Evolutionary conservation across 2,113 vertebrate genomes (phyloP).

Genomic region (Colius striatus): DNA sequence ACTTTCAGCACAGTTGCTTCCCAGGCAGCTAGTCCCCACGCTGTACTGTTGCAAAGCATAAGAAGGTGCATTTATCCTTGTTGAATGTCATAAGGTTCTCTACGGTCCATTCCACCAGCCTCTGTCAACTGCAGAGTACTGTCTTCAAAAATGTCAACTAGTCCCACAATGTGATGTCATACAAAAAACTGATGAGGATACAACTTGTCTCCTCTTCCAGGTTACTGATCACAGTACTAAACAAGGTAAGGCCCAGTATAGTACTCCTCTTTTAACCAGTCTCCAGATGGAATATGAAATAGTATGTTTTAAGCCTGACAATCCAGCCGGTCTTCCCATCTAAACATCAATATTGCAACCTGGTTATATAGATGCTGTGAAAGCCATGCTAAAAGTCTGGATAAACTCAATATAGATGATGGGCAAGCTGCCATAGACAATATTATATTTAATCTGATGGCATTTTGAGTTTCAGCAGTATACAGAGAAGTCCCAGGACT

Average conservation of each 20-base stretch:
- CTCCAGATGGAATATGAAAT: not conserved
- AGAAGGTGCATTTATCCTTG: not conserved
- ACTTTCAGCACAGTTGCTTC: not conserved
- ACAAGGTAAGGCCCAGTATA: not conserved
- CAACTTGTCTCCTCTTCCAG: not conserved
- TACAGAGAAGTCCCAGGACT: not conserved
- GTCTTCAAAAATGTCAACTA: fast-evolving
- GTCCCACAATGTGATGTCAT: not conserved
- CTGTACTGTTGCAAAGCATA: fast-evolving
- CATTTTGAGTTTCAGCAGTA: not conserved
- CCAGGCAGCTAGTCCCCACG: not conserved
- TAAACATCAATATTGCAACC: not conserved
- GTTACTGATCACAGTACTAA: not conserved
- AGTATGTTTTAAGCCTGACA: not conserved
- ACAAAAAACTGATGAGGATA: not conserved
- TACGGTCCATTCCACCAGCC: not conserved
- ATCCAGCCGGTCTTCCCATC: not conserved
- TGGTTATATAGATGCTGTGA: not conserved
- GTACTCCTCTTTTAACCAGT: not conserved
- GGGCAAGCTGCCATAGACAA: not conserved
- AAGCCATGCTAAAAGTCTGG: not conserved
- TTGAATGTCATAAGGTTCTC: fast-evolving
- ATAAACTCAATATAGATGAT: not conserved
- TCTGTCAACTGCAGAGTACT: not conserved
- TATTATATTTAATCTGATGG: not conserved